Evolutionary conservation across 1,140 invertebrate species (phyloP).

Genomic region (Stegodyphus mimosarum): DNA sequence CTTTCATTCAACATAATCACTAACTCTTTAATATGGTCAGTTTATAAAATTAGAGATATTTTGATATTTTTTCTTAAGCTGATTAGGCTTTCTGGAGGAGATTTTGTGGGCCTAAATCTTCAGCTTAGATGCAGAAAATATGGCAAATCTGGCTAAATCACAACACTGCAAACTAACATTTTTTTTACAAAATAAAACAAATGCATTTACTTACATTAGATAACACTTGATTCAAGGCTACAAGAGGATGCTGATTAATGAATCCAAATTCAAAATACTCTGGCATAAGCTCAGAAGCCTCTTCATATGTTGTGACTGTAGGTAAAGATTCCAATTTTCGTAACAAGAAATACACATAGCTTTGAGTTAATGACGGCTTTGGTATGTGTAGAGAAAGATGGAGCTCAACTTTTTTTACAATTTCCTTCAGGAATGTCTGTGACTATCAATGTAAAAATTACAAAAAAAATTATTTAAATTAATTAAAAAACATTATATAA

Average conservation of each 20-base stretch:
- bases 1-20: too few relatives aligned
- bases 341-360: constrained; percentile 19
- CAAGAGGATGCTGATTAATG: constrained; percentile 28
- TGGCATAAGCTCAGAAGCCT: constrained; percentile 4
- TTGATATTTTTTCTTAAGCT: too few relatives aligned
- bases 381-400: constrained; percentile 4
- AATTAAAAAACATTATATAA: background rate
- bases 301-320: background rate
- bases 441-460: background rate
- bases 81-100: too few relatives aligned
- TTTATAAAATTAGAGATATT: too few relatives aligned
- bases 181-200: too few relatives aligned
- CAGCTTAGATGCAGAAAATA: too few relatives aligned
- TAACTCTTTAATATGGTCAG: too few relatives aligned
- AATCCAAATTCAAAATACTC: constrained; percentile 21
- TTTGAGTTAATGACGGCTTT: background rate
- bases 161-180: too few relatives aligned
- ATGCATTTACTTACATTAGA: background rate
- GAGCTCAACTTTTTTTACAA: constrained; percentile 28
- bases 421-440: constrained; percentile 9
- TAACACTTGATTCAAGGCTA: background rate
- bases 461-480: background rate
- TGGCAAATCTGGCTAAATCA: too few relatives aligned
- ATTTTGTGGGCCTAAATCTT: too few relatives aligned
- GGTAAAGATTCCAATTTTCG: background rate